Evolutionary conservation across 2,888 invertebrate species (phyloP).

Genomic region (Eupsilia transversa): DNA sequence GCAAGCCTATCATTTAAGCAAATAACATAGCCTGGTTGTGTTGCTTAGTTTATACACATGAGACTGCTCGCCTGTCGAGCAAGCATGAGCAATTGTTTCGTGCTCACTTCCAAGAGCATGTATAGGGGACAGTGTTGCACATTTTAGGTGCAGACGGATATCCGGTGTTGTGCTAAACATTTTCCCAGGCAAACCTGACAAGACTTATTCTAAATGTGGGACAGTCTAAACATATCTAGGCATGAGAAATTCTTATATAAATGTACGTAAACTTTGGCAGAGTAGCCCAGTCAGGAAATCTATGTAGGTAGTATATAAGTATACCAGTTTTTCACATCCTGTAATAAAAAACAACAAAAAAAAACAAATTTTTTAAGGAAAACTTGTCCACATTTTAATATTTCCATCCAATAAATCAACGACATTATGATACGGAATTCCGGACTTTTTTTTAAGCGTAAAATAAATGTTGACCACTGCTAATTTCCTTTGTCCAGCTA

Average conservation of each 20-base stretch:
- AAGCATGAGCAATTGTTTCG: constrained; percentile 38
- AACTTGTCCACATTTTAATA: not conserved
- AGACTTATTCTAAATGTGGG: not conserved
- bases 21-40: constrained; percentile 26
- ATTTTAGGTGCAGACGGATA: constrained; percentile 4
- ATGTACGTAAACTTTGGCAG: not conserved
- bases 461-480: constrained; percentile 9
- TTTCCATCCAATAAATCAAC: not conserved
- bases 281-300: constrained; percentile 1
- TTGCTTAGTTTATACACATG: constrained; percentile 18
- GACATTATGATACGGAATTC: not conserved
- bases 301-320: not conserved
- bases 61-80: constrained; percentile 13
- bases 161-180: not conserved
- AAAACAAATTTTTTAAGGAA: not conserved
- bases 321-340: not conserved
- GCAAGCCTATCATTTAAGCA: constrained; percentile 25
- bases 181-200: not conserved
- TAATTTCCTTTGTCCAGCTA: constrained; percentile 31
- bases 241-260: not conserved
- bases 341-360: not conserved
- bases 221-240: not conserved
- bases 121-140: not conserved
- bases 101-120: not conserved
- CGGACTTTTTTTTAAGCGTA: constrained; percentile 9